These are phyloP conservation scores for Archips crataeganus DNA, from an alignment of 2,888 invertebrate genomes.

Conservation along the genomic window DNA sequence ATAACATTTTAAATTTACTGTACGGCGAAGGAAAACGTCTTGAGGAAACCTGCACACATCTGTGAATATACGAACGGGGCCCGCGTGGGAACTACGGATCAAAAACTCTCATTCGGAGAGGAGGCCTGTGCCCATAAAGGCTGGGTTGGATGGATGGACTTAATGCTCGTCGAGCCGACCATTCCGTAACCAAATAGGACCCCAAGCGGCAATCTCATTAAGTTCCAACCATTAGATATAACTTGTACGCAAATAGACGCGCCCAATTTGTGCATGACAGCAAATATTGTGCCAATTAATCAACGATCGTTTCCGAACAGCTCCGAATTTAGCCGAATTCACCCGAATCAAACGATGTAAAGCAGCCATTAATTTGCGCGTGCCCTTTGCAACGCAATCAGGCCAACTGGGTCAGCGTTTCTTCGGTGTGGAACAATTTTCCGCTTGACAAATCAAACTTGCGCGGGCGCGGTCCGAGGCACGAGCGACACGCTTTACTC, in stretches of 20 bases:
- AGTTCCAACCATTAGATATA: slow-evolving; percentile 32
- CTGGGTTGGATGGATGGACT: neutral
- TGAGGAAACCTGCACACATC: too few species aligned
- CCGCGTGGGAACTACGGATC: too few species aligned
- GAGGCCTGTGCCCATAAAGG: too few species aligned
- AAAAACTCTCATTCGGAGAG: too few species aligned
- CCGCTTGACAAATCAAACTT: slow-evolving; percentile 74
- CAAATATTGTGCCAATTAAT: slow-evolving; percentile 39
- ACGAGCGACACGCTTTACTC: neutral
- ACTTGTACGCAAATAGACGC: slow-evolving; percentile 10
- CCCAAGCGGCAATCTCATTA: slow-evolving; percentile 19
- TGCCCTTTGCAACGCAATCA: slow-evolving; percentile 47
- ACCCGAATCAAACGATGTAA: slow-evolving; percentile 29
- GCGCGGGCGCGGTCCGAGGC: slow-evolving; percentile 43
- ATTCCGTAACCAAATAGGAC: slow-evolving; percentile 14
- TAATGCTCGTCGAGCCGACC: neutral
- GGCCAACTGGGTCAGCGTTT: slow-evolving; percentile 61
- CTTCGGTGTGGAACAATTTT: slow-evolving; percentile 69
- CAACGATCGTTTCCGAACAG: slow-evolving; percentile 26
- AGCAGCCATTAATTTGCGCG: slow-evolving; percentile 47
- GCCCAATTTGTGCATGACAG: slow-evolving; percentile 35
- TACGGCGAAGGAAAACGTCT: too few species aligned
- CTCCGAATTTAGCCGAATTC: slow-evolving; percentile 14
- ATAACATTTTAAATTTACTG: too few species aligned
- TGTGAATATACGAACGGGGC: too few species aligned